These are phyloP conservation scores for Trogon melanurus DNA, from an alignment of 2,113 vertebrate genomes.

Conservation along the genomic window DNA sequence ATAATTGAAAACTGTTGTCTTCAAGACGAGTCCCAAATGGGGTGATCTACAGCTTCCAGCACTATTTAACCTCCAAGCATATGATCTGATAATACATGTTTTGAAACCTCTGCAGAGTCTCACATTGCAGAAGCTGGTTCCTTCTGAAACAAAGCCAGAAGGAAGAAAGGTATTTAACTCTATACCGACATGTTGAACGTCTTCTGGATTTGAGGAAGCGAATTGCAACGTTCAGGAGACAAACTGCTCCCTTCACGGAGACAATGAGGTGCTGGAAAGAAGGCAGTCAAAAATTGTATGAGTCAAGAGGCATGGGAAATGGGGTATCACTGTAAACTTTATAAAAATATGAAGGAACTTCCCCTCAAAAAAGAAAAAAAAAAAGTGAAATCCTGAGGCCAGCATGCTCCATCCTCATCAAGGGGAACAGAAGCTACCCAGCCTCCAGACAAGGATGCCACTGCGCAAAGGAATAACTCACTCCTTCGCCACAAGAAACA, in stretches of 20 bases:
- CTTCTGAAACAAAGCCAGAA: background rate
- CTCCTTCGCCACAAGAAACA: background rate
- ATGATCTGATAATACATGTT: background rate
- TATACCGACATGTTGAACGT: background rate
- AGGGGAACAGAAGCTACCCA: background rate
- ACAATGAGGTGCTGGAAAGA: background rate
- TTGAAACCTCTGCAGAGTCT: background rate
- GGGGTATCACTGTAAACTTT: background rate
- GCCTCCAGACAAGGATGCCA: background rate
- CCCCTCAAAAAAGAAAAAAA: no score
- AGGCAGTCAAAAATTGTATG: background rate
- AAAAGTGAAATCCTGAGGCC: background rate
- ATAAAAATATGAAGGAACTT: background rate
- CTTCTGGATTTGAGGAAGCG: background rate
- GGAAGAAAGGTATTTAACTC: background rate
- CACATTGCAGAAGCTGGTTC: background rate
- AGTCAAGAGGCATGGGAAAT: background rate
- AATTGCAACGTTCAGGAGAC: background rate
- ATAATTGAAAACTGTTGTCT: conserved; percentile 70
- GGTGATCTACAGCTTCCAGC: conserved; percentile 71
- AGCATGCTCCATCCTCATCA: background rate
- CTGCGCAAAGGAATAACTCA: background rate
- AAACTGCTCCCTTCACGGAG: background rate
- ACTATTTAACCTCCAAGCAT: conserved; percentile 61
- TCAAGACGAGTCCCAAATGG: conserved; percentile 48